Base-by-base conservation (phyloP, 2,113 vertebrate species). In the Leucosticte australis region DNA sequence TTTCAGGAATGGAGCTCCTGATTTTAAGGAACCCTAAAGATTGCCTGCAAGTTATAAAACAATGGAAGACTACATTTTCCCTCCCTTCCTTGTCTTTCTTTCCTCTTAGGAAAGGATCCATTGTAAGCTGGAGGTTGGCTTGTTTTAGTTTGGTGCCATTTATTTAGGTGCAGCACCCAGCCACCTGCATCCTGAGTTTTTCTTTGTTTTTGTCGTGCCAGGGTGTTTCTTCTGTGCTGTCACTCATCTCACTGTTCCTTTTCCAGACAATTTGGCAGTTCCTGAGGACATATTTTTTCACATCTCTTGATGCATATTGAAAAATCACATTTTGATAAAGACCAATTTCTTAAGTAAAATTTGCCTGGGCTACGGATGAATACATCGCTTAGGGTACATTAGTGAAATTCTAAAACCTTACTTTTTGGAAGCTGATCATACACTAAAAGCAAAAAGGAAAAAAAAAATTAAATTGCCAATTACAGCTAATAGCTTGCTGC, bases 401-500 rank as follows among this genome's bases (percentile, higher is more conserved):
- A 94, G 52, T 69, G 76, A 89, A 94, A 71, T 39, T 89, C 67
- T 83, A 47, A 95, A 96, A 13, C 28, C 52, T 90, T 94, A 17
- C 20, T 84, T 89, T 90, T 79, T 78, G 70, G 83, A 94, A 87
- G 65, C 42, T 88, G 83, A 89, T 89, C 92, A 39, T 89, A 86
- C 41, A 35, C 47, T 95, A 76, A 91, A 85, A 92, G 56, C 64
- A 74, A 90, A 56, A 83, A 90, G 77, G 21, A 37, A 17, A 47
- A 88, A 94, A 92, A 94, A 94, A 94, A 75, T 16, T 89, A 92
- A 96, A 95, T 95, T 96, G 35, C 23, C 79, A 70, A 81, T 94
- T 87, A 89, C 62, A 65, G 33, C 84, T 97, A 96, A 96, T 92
- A 93, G 88, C 92, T 87, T 93, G 97, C 81, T 81, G 71, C 92